Conservation (phyloP, 2,797 vertebrate species). For the Ibycter americanus region DNA sequence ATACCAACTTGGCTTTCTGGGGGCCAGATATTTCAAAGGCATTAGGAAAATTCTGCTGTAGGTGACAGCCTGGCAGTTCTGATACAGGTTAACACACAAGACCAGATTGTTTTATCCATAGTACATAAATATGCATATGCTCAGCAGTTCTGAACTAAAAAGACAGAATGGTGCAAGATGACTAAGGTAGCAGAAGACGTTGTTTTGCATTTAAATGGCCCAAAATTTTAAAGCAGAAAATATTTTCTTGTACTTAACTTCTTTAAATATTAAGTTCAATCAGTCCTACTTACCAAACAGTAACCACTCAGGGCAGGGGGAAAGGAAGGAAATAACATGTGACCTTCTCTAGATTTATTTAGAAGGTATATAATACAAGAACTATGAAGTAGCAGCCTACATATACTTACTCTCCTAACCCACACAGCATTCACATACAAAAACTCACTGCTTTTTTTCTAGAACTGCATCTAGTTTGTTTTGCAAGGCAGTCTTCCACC, state of each 20-base stretch:
- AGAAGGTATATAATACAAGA: not conserved
- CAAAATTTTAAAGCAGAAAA: not conserved
- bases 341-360: not conserved
- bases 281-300: not conserved
- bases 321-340: not conserved
- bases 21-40: not conserved
- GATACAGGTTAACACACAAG: not conserved
- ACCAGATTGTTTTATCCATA: not conserved
- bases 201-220: not conserved
- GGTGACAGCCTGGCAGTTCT: not conserved
- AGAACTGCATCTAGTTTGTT: not conserved
- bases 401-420: not conserved
- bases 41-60: not conserved
- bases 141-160: not conserved
- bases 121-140: not conserved
- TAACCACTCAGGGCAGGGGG: not conserved
- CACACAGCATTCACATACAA: not conserved
- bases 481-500: not conserved
- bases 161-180: not conserved
- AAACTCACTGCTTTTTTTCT: not conserved
- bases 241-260: not conserved
- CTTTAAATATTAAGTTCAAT: not conserved
- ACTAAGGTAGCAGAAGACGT: not conserved
- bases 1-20: not conserved
- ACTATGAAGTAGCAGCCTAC: not conserved